A percentile compares a stretch with the other conserved stretches of the same genome.
phyloP scores from a whole-genome alignment of 1,140 invertebrate genomes.

The Drosophila repleta region DNA sequence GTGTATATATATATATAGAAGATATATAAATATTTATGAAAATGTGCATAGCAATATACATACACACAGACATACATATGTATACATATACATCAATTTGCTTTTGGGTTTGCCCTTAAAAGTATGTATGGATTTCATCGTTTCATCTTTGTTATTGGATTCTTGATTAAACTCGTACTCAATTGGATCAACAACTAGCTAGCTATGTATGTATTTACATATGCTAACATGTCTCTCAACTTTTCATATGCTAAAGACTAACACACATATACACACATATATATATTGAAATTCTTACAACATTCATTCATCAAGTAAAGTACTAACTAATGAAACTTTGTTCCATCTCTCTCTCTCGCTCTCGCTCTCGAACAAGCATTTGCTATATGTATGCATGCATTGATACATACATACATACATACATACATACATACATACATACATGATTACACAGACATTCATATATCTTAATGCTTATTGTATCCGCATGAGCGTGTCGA shows the following conservation, averaged over 20 bases:
- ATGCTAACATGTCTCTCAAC: slow-evolving; percentile 2
- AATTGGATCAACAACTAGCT: slow-evolving; percentile 35
- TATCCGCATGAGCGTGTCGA: slow-evolving; percentile 2
- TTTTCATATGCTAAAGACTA: neutral
- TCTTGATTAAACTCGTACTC: slow-evolving; percentile 22
- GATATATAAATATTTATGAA: slow-evolving; percentile 21
- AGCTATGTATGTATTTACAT: slow-evolving; percentile 20
- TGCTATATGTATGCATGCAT: slow-evolving; percentile 10
- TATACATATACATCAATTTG: slow-evolving; percentile 3
- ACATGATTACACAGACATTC: neutral
- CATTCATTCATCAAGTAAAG: slow-evolving; percentile 26
- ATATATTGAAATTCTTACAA: neutral
- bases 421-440: neutral
- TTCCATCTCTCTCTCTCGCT: slow-evolving; percentile 19
- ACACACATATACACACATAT: neutral
- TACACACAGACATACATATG: slow-evolving; percentile 19
- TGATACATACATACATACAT: slow-evolving; percentile 1
- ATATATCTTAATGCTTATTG: neutral
- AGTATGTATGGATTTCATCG: neutral
- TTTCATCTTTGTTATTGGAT: slow-evolving; percentile 20
- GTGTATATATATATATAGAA: too few species aligned
- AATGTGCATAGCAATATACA: slow-evolving; percentile 25
- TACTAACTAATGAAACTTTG: slow-evolving; percentile 45
- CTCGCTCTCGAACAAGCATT: too few species aligned
- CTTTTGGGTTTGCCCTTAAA: slow-evolving; percentile 23